These are phyloP conservation scores for Sphecodes monilicornis DNA, from an alignment of 2,888 invertebrate species.

Conservation along the genomic window DNA sequence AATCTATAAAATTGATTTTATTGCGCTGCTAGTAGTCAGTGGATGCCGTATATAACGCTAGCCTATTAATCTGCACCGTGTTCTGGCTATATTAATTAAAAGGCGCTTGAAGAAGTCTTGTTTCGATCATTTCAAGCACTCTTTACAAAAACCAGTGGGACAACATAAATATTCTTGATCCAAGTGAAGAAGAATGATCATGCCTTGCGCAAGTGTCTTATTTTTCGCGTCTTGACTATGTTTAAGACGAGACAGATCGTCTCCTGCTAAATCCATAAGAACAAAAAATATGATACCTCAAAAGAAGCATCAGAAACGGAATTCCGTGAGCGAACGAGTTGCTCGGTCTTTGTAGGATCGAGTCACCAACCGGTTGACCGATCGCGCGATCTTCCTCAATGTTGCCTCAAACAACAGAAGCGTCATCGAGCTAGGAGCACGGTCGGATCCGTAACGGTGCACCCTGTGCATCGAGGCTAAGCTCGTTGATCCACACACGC, in stretches of 20 bases:
- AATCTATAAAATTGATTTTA: neutral
- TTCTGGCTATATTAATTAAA: neutral
- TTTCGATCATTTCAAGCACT: neutral
- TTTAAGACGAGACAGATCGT: neutral
- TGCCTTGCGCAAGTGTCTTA: neutral
- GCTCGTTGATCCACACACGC: conserved; percentile 75
- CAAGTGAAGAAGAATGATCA: neutral
- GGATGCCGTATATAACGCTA: neutral
- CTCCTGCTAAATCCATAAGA: too few relatives aligned
- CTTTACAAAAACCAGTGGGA: too few relatives aligned
- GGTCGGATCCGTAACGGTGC: conserved; percentile 49
- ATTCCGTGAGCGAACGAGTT: neutral
- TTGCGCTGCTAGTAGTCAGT: neutral
- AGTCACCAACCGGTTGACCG: neutral
- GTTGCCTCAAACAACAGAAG: neutral
- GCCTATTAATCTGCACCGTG: neutral
- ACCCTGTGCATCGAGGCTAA: conserved; percentile 49
- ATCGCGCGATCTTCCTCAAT: neutral
- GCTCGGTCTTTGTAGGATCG: neutral
- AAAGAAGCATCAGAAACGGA: neutral
- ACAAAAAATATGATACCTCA: neutral
- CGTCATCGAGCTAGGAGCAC: neutral
- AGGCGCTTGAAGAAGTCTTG: neutral
- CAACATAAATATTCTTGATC: neutral
- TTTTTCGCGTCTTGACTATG: neutral